A percentile compares a stretch with the other conserved stretches of the same genome.
phyloP scores from a whole-genome alignment of 2,113 vertebrate species.

The Rattus norvegicus region DNA sequence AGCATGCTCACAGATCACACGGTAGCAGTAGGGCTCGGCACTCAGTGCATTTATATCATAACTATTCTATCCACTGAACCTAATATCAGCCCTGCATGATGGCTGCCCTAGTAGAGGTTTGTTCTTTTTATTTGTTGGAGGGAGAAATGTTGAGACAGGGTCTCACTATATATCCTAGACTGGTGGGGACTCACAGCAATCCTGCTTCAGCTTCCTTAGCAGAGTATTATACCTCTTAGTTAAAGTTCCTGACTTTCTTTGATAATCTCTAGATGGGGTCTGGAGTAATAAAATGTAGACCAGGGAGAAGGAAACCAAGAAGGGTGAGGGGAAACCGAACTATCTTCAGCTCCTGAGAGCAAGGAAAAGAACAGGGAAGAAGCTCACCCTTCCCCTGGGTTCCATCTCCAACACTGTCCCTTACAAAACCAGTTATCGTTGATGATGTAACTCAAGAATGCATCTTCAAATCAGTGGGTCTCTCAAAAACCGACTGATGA shows the following conservation, averaged over 20 bases:
- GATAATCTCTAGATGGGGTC: not conserved
- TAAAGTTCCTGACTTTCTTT: constrained; percentile 24
- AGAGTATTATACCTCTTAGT: constrained; percentile 26
- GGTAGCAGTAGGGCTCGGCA: not conserved
- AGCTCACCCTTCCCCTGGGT: not conserved
- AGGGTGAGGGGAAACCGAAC: not conserved
- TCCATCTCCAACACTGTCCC: not conserved
- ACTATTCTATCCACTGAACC: not conserved
- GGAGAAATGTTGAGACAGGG: not conserved
- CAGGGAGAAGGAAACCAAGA: not conserved
- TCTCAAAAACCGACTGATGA: not conserved
- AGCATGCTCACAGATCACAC: not conserved
- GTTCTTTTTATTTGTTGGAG: not conserved
- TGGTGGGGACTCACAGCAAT: not conserved
- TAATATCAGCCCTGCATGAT: constrained; percentile 21
- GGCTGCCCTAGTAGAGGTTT: not conserved
- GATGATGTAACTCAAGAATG: not conserved
- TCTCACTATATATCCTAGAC: not conserved
- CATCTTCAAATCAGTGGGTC: not conserved
- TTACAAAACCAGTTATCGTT: not conserved
- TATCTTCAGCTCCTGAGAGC: not conserved
- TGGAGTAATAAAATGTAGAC: not conserved
- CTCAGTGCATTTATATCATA: not conserved
- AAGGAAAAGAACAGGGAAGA: not conserved
- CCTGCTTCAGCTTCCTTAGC: not conserved